Base-by-base conservation (phyloP, 1,140 invertebrate genomes). In the Planococcus citri region DNA sequence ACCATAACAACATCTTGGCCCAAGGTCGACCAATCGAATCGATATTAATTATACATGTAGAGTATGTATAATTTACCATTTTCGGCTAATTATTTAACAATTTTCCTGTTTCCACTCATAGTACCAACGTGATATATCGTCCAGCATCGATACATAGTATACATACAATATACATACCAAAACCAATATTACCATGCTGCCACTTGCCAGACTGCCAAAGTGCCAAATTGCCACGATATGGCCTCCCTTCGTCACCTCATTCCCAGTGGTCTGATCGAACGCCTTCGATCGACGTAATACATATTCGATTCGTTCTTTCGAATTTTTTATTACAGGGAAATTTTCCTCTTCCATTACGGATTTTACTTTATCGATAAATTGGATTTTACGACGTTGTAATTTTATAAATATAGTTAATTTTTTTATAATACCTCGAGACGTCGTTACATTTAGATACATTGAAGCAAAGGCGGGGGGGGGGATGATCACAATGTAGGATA, bases 1-100 rank as follows among this genome's bases (percentile, higher is more conserved):
- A 3, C 25, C 20, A 25, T 25, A 64, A 64, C 25, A 64, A 64
- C 60, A 64, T 64, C 60, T 24, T 20, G 20, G 60, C 24, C 21
- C 60, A 64, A 64, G 60, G 60, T 64, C 60, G 60, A 64, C 60
- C 60, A 25, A 64, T 64, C 60, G 60, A 64, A 64, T 64, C 60
- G 22, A 64, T 64, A 64, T 64, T 64, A 64, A 64, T 64, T 64
- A 64, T 64, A 27, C 60, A 12, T 25, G 60, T 9, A 27, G n/a
- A n/a, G n/a, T n/a, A n/a, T n/a, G n/a, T 58, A 22, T 22, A 58
- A 64, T 64, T 24, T 25, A 51, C 41, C 24, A 25, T 64, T 64
- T 64, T 27, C 21, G 60, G 22, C 17, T 64, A 64, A 64, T 64
- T 64, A 64, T 64, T 64, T 25, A 64, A 64, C 60, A 22, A 64